Evolutionary conservation across 2,113 vertebrate genomes (phyloP).

Genomic region (Indicator indicator): DNA sequence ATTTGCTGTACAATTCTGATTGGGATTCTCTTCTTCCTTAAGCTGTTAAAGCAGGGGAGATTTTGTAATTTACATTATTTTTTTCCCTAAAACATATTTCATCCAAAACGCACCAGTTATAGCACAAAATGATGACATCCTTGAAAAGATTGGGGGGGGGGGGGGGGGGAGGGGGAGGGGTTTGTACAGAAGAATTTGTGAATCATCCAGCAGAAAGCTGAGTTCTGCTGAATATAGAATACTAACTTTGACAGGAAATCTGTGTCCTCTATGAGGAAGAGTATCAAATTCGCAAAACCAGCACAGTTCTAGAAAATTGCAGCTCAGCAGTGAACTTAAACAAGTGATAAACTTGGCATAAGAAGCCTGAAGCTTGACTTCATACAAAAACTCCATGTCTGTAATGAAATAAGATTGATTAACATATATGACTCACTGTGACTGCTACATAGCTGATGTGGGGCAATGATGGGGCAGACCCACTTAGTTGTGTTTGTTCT

Average conservation of each 20-base stretch:
- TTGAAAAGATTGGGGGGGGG: not conserved
- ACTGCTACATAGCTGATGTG: rapidly evolving
- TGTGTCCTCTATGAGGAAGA: not conserved
- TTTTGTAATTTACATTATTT: not conserved
- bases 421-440: rapidly evolving
- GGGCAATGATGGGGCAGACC: not conserved
- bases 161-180: not conserved
- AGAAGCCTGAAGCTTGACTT: not conserved
- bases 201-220: not conserved
- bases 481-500: not conserved
- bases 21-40: not conserved
- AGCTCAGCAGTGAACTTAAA: conserved; percentile 17
- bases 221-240: conserved; percentile 15
- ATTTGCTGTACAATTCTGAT: not conserved
- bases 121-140: not conserved
- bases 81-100: not conserved
- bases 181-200: not conserved
- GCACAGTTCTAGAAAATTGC: not conserved
- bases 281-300: conserved; percentile 34
- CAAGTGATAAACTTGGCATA: not conserved
- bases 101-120: not conserved
- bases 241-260: conserved; percentile 35
- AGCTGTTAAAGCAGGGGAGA: not conserved
- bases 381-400: not conserved
- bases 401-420: not conserved